phyloP scores from a whole-genome alignment of 2,113 vertebrate species.

The Carettochelys insculpta region DNA sequence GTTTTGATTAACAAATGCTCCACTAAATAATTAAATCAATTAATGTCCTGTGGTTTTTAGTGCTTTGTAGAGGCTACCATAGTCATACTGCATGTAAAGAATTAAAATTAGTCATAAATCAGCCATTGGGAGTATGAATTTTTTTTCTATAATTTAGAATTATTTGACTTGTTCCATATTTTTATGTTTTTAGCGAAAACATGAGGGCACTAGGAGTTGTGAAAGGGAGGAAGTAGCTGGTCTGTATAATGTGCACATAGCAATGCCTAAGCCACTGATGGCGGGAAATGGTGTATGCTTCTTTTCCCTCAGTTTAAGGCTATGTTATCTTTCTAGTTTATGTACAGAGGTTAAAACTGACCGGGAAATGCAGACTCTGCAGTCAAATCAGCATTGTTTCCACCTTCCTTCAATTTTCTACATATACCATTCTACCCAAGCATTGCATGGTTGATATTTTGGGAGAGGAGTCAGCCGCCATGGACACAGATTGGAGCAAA shows the following conservation, averaged over 20 bases:
- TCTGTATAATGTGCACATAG: background rate
- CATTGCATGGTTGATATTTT: background rate
- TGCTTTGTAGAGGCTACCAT: background rate
- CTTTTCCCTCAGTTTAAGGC: no score
- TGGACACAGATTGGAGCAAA: background rate
- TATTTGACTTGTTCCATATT: background rate
- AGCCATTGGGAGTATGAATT: background rate
- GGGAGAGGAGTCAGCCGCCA: background rate
- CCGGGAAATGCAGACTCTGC: background rate
- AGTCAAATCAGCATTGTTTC: background rate
- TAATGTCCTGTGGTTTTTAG: background rate
- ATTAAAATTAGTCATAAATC: background rate
- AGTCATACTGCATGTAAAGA: background rate
- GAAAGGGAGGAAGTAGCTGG: background rate
- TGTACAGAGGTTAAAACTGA: background rate
- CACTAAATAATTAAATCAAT: no score
- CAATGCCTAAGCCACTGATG: background rate
- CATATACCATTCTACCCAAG: background rate
- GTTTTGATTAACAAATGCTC: background rate
- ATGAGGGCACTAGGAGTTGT: background rate
- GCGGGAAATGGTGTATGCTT: background rate
- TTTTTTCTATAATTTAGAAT: background rate
- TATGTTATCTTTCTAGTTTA: no score
- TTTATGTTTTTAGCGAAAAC: background rate
- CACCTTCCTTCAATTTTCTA: background rate